Evolutionary conservation across 2,888 invertebrate species (phyloP).

Genomic region (Trilocha varians): DNA sequence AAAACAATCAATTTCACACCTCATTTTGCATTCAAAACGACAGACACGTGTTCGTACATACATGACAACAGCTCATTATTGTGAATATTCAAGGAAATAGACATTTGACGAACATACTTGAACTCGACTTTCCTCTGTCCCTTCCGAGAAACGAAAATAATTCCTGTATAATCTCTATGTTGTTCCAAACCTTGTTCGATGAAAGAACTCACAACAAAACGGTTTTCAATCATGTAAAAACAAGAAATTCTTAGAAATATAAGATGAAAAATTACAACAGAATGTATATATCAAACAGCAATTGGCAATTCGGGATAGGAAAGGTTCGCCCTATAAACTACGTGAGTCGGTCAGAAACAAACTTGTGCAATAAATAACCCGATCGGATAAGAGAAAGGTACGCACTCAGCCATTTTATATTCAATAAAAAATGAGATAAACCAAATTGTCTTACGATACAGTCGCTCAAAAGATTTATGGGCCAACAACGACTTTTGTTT

Average conservation of each 20-base stretch:
- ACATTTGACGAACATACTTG: no score
- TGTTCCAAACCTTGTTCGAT: neutral
- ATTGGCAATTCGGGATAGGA: slow-evolving; percentile 67
- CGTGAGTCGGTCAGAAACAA: slow-evolving; percentile 72
- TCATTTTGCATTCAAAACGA: no score
- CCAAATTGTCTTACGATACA: slow-evolving; percentile 56
- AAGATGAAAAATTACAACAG: slow-evolving; percentile 57
- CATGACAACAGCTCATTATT: no score
- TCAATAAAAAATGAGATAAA: slow-evolving; percentile 69
- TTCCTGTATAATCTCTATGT: neutral
- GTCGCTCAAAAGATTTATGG: slow-evolving; percentile 44
- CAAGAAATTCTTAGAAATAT: slow-evolving; percentile 49
- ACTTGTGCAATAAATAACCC: slow-evolving; percentile 70
- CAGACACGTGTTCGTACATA: no score
- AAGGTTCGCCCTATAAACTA: slow-evolving; percentile 70
- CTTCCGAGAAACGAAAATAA: no score
- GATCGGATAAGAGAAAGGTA: slow-evolving; percentile 68
- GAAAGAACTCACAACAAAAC: slow-evolving; percentile 10
- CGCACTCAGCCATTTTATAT: slow-evolving; percentile 64
- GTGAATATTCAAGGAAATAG: no score
- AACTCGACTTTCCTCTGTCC: no score
- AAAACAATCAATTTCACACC: no score
- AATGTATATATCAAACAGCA: slow-evolving; percentile 68
- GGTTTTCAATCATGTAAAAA: slow-evolving; percentile 28
- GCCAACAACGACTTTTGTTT: slow-evolving; percentile 25